These are phyloP conservation scores for Scaeva pyrastri DNA, from an alignment of 2,888 invertebrate genomes.

Conservation along the genomic window DNA sequence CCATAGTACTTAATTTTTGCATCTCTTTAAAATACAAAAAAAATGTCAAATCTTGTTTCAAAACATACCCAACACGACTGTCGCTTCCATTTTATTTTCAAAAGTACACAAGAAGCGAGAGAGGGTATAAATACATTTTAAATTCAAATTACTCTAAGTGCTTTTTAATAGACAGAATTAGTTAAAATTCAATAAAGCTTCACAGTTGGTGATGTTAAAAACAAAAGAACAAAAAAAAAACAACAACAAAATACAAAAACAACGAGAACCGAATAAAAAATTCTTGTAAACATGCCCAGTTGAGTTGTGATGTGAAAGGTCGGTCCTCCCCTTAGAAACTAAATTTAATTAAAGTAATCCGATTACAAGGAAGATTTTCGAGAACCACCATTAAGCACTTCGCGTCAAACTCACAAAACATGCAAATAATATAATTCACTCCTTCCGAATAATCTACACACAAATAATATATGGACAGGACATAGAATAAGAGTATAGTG, in stretches of 20 bases:
- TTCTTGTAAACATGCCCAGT: conserved; percentile 37
- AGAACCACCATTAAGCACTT: conserved; percentile 74
- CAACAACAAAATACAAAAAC: conserved; percentile 1
- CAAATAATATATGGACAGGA: too few relatives aligned
- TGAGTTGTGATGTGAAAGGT: conserved; percentile 60
- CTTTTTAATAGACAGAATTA: conserved; percentile 71
- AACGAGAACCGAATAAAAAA: too few relatives aligned
- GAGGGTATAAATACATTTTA: conserved; percentile 33
- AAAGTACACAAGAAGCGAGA: conserved; percentile 2
- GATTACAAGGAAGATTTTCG: conserved; percentile 72
- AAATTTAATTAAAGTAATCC: conserved; percentile 76
- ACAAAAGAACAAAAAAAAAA: neutral
- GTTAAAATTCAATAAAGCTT: conserved; percentile 66
- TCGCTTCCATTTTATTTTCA: conserved; percentile 1
- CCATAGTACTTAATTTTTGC: too few relatives aligned
- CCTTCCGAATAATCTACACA: conserved; percentile 22
- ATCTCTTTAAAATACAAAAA: too few relatives aligned
- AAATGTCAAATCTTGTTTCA: too few relatives aligned
- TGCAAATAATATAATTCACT: conserved; percentile 67
- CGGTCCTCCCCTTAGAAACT: conserved; percentile 28
- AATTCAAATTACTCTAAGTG: conserved; percentile 66
- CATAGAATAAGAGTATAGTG: too few relatives aligned
- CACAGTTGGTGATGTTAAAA: conserved; percentile 37
- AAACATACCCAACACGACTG: neutral
- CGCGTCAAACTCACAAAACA: conserved; percentile 60